A percentile compares a stretch with the other conserved stretches of the same genome.
These are phyloP conservation scores for Drosophila serrata DNA, from an alignment of 1,140 invertebrate species.

Conservation along the genomic window DNA sequence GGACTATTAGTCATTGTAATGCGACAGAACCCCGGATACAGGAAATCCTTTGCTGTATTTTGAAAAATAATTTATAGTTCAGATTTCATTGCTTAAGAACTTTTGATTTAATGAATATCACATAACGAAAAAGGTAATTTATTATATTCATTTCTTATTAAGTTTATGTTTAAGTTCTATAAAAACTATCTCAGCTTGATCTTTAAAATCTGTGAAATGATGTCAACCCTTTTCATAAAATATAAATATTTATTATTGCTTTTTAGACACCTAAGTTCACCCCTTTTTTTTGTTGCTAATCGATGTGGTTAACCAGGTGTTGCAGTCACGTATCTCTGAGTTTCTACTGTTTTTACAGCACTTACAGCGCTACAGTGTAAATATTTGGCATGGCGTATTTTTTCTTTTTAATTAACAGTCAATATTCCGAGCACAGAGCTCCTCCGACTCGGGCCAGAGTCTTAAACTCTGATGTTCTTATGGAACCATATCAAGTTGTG, in stretches of 20 bases:
- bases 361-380: slow-evolving; percentile 43
- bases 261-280: not conserved
- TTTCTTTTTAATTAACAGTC: slow-evolving; percentile 68
- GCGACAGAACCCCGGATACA: not conserved
- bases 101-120: not conserved
- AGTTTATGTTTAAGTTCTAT: too few species aligned
- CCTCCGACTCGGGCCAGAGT: not conserved
- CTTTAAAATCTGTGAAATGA: not conserved
- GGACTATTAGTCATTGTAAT: slow-evolving; percentile 6
- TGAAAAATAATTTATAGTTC: not conserved
- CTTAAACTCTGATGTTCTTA: slow-evolving; percentile 32
- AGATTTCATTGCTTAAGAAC: not conserved
- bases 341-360: slow-evolving; percentile 47
- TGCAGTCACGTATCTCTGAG: slow-evolving; percentile 21
- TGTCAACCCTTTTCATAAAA: not conserved
- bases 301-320: slow-evolving; percentile 30
- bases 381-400: slow-evolving; percentile 56
- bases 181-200: too few species aligned
- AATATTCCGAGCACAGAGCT: slow-evolving; percentile 42
- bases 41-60: slow-evolving; percentile 15
- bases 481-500: slow-evolving; percentile 50
- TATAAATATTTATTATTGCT: not conserved
- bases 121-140: too few species aligned
- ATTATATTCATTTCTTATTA: too few species aligned
- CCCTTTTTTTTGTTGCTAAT: slow-evolving; percentile 1